phyloP scores from a whole-genome alignment of 2,113 vertebrate species.

The Vidua macroura region DNA sequence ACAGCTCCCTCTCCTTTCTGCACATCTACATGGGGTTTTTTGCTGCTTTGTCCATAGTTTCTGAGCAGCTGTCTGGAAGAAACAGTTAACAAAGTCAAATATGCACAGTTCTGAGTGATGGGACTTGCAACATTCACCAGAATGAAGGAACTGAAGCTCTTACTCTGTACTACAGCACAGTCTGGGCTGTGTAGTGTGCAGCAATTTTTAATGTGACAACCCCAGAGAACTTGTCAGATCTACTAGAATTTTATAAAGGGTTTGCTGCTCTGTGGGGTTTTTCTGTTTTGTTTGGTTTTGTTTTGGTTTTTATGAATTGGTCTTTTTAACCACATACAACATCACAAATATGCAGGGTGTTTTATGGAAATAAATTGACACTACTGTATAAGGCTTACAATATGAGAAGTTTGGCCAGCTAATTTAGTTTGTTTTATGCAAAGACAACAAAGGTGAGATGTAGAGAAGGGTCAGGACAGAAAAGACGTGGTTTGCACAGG shows the following conservation, averaged over 20 bases:
- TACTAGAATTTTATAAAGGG: neutral
- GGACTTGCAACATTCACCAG: neutral
- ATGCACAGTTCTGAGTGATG: neutral
- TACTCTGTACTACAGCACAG: neutral
- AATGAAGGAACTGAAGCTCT: neutral
- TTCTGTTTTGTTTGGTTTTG: neutral
- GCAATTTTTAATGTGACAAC: neutral
- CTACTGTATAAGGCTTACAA: neutral
- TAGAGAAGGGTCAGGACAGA: neutral
- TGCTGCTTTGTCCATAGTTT: neutral
- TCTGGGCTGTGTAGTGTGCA: neutral
- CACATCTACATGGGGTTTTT: fast-evolving
- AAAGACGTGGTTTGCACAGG: neutral
- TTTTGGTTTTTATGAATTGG: neutral
- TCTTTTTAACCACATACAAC: neutral
- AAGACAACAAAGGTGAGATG: neutral
- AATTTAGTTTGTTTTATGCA: neutral
- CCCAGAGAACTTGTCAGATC: neutral
- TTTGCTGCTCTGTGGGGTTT: neutral
- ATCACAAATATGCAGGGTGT: neutral
- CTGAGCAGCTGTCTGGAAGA: neutral
- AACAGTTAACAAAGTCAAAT: neutral
- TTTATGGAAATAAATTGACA: neutral
- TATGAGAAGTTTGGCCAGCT: neutral
- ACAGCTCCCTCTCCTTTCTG: neutral